A percentile compares a stretch with the other conserved stretches of the same genome.
Conservation (phyloP, 2,113 vertebrate species). For the Prionailurus viverrinus region DNA sequence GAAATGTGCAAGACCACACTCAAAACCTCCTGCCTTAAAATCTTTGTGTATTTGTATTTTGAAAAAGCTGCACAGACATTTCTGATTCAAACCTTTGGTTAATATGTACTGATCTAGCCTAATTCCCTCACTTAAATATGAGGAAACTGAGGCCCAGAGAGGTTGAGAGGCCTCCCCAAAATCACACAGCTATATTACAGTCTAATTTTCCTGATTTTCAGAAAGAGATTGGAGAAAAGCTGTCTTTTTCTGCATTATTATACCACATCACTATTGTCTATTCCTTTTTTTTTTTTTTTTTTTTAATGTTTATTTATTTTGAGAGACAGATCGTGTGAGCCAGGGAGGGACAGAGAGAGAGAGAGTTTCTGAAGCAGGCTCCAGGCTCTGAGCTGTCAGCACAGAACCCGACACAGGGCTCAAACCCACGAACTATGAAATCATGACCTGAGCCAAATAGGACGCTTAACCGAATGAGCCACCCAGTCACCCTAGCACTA, state of each 20-base stretch:
- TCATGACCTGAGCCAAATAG: too few species aligned
- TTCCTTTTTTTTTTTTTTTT: too few species aligned
- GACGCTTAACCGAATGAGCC: too few species aligned
- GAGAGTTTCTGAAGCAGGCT: too few species aligned
- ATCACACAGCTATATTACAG: background rate
- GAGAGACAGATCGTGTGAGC: too few species aligned
- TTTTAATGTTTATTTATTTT: too few species aligned
- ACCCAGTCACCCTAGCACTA: too few species aligned
- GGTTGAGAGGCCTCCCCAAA: background rate
- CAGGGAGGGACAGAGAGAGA: too few species aligned
- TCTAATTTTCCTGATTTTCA: conserved; percentile 16
- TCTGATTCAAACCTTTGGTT: background rate
- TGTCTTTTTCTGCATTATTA: background rate
- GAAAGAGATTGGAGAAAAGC: background rate
- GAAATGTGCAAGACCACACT: background rate
- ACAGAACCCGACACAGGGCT: too few species aligned
- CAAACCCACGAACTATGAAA: too few species aligned
- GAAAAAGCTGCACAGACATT: background rate
- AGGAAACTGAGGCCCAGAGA: conserved; percentile 25
- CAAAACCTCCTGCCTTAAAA: background rate
- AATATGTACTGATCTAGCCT: background rate
- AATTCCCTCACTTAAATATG: background rate
- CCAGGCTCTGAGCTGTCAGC: too few species aligned
- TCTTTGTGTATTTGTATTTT: background rate
- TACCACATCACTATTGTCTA: background rate